phyloP scores from a whole-genome alignment of 2,888 invertebrate species.

The Esperia sulphurella region DNA sequence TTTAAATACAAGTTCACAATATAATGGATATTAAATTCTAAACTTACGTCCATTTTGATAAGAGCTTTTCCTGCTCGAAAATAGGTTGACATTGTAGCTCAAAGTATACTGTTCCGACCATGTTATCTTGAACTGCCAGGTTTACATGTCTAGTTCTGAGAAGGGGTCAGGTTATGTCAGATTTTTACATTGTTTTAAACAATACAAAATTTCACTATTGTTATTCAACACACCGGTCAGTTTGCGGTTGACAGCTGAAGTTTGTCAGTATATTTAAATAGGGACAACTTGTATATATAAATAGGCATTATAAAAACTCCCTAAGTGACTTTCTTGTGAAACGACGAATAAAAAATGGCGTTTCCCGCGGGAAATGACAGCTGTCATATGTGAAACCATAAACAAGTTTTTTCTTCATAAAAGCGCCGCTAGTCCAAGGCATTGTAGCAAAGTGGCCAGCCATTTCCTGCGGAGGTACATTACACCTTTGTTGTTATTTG shows the following conservation, averaged over 20 bases:
- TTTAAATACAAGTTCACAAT: not conserved
- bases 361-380: conserved; percentile 50
- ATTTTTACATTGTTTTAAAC: not conserved
- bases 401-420: conserved; percentile 21
- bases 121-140: not conserved
- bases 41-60: not conserved
- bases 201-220: conserved; percentile 9
- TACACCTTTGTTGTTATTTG: conserved; percentile 25
- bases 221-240: conserved; percentile 43
- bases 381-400: conserved; percentile 33
- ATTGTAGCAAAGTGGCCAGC: conserved; percentile 29
- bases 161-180: not conserved
- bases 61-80: not conserved
- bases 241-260: conserved; percentile 68
- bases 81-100: not conserved
- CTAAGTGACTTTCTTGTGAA: too few species aligned
- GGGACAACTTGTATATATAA: conserved; percentile 28
- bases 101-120: not conserved
- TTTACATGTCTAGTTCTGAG: not conserved
- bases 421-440: conserved; percentile 15
- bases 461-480: conserved; percentile 25
- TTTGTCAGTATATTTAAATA: conserved; percentile 31
- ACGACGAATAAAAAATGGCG: not conserved
- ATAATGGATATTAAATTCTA: not conserved
- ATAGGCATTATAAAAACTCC: too few species aligned